Base-by-base conservation (phyloP, 1,140 invertebrate species). In the Scaptomyza hsui region DNA sequence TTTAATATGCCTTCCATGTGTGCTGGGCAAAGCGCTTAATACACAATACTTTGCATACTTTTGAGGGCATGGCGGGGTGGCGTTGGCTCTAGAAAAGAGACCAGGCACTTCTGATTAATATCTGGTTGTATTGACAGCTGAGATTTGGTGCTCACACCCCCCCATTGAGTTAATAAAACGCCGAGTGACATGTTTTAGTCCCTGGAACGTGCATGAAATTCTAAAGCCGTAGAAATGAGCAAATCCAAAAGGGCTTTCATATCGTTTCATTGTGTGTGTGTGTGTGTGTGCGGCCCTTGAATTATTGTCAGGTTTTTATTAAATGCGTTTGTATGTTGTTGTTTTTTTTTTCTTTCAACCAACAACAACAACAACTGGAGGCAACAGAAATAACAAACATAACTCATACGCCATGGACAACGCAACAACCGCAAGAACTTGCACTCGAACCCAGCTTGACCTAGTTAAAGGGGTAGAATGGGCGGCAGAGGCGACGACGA, bases 41-140 rank as follows among this genome's bases (percentile, higher is more conserved):
- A 53, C 68, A 70, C 51, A 77, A 86, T 82, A 18, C 67, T 44
- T 62, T 77, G 74, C 78, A 86, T 77, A 71, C 56, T 64, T 63
- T 9, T 4, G 47, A 9, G n/a, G 37, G 32, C 7, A 12, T 47
- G n/a, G 12, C 13, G 26, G 35, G 12, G 16, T 26, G 35, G 32
- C 37, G 3, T n/a, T 64, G 19, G 24, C 56, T 62, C 52, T 73
- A 73, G 49, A n/a, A n/a, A n/a, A n/a, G n/a, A n/a, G 37, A 18
- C 39, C 59, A 42, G 62, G 45, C 69, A 57, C 64, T 72, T 72
- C 77, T 86, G 82, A 86, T 86, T 86, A 88, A 86, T 86, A 86
- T 86, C 64, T 78, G 75, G 52, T 75, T 78, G 71, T 88, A 86
- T 88, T 86, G 81, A 86, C 81, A 86, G 81, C 81, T 86, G 82